Base-by-base conservation (phyloP, 2,888 invertebrate genomes). In the Syrphus vitripennis region DNA sequence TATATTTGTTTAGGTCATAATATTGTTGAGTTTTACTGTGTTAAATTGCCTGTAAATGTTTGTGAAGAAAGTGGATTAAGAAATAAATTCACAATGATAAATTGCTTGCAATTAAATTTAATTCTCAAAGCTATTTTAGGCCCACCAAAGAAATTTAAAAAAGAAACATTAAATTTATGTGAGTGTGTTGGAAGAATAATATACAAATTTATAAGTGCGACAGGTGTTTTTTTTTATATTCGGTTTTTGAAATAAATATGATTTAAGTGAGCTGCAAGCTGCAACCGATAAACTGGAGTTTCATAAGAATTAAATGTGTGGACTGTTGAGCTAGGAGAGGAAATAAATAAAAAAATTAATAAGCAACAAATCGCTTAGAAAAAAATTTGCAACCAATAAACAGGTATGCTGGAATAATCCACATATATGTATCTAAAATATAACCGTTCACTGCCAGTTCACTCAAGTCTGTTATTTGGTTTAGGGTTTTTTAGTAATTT, bases 1-100 rank as follows among this genome's bases (percentile, higher is more conserved):
- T 9, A 55, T 29, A 29, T 3, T 19, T 59, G 6, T n/a, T 0
- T 26, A 5, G 26, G 61, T 26, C 10, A 61, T 40, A 42, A 40
- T 61, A 26, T 42, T 57, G n/a, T 26, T 19, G 4, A 19, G 3
- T 31, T 57, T 14, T 6, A 29, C 5, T 31, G 65, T 31, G 34
- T 45, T 65, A 29, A 65, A 45, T 45, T 45, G 65, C 12, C 31
- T 65, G 65, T 45, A 45, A 65, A 45, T 29, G 29, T 63, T 63
- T 45, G 29, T 45, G 29, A 5, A 1, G 21, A 59, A 37, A 34
- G 50, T 59, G 59, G 34, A 37, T 50, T 50, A 50, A 26, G 50
- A 50, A 26, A 26, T 24, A 50, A 50, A 50, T 26, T 50, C 24
- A 19, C 4, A 57, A 37, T 9, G 34, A 57, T 19, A 34, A 57